Conservation (phyloP, 2,113 vertebrate species). For the Nothocercus julius region DNA sequence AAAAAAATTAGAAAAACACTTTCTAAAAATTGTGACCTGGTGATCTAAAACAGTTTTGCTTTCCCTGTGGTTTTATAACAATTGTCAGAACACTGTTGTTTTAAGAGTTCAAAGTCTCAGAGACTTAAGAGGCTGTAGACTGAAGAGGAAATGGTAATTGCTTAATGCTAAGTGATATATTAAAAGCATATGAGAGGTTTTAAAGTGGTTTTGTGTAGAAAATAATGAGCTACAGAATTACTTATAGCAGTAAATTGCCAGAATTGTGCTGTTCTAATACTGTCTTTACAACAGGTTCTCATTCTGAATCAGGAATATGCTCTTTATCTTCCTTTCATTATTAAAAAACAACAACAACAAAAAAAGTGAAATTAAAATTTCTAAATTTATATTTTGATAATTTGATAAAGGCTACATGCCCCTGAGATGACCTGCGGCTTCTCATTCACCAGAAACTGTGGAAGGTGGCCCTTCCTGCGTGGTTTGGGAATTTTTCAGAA, state of each 20-base stretch:
- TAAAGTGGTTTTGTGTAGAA: constrained; percentile 58
- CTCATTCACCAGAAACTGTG: neutral
- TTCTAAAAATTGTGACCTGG: neutral
- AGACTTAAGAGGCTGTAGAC: constrained; percentile 58
- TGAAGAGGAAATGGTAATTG: constrained; percentile 60
- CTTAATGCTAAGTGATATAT: constrained; percentile 62
- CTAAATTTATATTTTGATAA: neutral
- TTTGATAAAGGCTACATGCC: neutral
- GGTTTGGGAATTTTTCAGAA: constrained; percentile 4
- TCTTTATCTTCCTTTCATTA: neutral
- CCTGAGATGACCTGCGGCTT: neutral
- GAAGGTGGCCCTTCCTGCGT: neutral
- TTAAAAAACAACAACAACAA: too few species aligned
- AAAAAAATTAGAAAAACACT: constrained; percentile 7
- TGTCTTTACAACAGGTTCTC: constrained; percentile 22
- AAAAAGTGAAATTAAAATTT: neutral
- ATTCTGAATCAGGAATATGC: constrained; percentile 25
- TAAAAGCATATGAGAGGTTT: constrained; percentile 65
- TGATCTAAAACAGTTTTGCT: constrained; percentile 8
- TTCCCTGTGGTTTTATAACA: constrained; percentile 50
- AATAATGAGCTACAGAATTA: constrained; percentile 60
- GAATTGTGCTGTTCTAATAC: constrained; percentile 14
- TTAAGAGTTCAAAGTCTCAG: constrained; percentile 61
- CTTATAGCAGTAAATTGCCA: constrained; percentile 11
- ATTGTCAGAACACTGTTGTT: constrained; percentile 50